These are phyloP conservation scores for Platichthys flesus DNA, from an alignment of 2,113 vertebrate genomes.

Conservation along the genomic window DNA sequence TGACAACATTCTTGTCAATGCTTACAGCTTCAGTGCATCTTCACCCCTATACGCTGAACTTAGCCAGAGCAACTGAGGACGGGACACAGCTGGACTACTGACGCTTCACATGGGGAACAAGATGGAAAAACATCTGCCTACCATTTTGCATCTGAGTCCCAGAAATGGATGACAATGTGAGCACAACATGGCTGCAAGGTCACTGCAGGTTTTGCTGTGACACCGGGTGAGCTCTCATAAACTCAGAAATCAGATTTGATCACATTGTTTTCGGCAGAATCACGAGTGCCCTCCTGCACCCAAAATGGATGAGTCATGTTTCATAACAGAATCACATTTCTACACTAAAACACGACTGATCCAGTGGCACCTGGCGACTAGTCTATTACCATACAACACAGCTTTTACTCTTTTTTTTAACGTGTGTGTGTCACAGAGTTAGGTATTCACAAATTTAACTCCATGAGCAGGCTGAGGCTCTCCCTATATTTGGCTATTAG, in stretches of 20 bases:
- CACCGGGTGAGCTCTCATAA: slow-evolving; percentile 17
- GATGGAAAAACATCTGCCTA: slow-evolving; percentile 21
- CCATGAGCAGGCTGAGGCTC: slow-evolving; percentile 39
- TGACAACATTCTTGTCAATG: slow-evolving; percentile 19
- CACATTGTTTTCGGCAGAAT: slow-evolving; percentile 11
- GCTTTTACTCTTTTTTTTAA: slow-evolving; percentile 29
- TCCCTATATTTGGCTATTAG: slow-evolving; percentile 55
- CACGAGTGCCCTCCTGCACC: slow-evolving; percentile 7
- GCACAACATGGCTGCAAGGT: slow-evolving; percentile 64
- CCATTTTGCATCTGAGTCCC: slow-evolving; percentile 48
- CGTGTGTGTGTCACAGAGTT: slow-evolving; percentile 53
- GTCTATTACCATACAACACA: slow-evolving; percentile 17
- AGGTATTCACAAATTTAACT: slow-evolving; percentile 53
- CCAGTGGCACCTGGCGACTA: slow-evolving; percentile 43
- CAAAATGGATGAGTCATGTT: slow-evolving; percentile 35
- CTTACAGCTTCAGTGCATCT: slow-evolving; percentile 20
- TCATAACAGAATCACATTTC: slow-evolving; percentile 19
- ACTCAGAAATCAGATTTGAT: slow-evolving; percentile 40
- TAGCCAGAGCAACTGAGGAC: slow-evolving; percentile 35
- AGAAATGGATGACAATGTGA: slow-evolving; percentile 38
- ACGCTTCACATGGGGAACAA: slow-evolving; percentile 10
- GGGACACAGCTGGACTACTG: slow-evolving; percentile 21
- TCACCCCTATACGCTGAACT: slow-evolving; percentile 8
- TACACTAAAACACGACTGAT: slow-evolving; percentile 26
- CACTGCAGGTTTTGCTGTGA: slow-evolving; percentile 28